phyloP scores from a whole-genome alignment of 2,888 invertebrate genomes.

The Heliconius sara region DNA sequence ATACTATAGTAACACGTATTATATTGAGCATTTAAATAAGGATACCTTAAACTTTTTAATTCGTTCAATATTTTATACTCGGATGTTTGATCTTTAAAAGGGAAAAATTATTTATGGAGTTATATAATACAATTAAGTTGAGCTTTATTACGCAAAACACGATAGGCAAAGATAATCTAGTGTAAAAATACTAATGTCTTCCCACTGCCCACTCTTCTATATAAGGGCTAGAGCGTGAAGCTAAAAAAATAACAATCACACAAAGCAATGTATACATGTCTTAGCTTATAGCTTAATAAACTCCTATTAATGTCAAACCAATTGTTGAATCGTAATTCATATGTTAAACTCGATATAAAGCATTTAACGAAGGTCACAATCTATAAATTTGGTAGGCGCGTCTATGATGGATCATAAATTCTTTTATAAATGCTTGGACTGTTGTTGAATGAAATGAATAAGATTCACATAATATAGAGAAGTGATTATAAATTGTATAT shows the following conservation, averaged over 20 bases:
- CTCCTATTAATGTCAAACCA: conserved; percentile 20
- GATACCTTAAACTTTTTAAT: background rate
- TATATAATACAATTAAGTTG: no score
- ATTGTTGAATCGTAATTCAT: conserved; percentile 25
- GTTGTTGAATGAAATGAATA: conserved; percentile 32
- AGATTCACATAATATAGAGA: background rate
- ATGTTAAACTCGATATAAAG: conserved; percentile 30
- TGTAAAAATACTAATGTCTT: no score
- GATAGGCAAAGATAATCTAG: no score
- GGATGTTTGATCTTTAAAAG: no score
- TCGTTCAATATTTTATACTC: no score
- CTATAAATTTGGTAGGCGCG: conserved; percentile 33
- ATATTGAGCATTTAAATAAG: background rate
- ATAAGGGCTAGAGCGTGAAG: no score
- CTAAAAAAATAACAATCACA: background rate
- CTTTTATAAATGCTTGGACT: conserved; percentile 40
- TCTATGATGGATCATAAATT: conserved; percentile 46
- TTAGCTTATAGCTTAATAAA: background rate
- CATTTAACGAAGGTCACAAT: conserved; percentile 26
- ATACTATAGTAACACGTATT: background rate
- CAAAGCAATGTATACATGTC: background rate
- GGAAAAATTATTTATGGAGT: no score
- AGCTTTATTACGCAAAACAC: no score
- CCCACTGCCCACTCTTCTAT: no score
- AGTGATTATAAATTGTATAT: background rate